A percentile compares a stretch with the other conserved stretches of the same genome.
Conservation (phyloP, 2,113 vertebrate genomes). For the Gasterosteus aculeatus region DNA sequence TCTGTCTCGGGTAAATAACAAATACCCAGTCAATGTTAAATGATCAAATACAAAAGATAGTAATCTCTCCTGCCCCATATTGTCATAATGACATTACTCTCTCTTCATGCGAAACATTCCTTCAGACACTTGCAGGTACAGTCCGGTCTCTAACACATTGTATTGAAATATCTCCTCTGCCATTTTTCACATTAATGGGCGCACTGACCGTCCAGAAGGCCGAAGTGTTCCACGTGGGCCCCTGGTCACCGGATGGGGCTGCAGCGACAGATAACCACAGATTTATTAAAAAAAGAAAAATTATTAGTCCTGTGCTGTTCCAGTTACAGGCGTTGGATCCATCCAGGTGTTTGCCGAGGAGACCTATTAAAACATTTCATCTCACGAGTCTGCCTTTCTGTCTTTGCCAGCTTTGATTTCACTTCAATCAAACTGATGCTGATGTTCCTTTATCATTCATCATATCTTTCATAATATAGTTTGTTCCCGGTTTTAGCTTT, state of each 20-base stretch:
- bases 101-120: not conserved
- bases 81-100: not conserved
- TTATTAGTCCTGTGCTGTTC: conserved; percentile 1
- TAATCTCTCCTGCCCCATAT: not conserved
- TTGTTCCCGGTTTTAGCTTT: too few relatives aligned
- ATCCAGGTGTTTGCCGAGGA: conserved; percentile 8
- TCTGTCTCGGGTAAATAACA: not conserved
- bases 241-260: conserved; percentile 12
- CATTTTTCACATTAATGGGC: conserved; percentile 13
- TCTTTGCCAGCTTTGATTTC: conserved; percentile 1
- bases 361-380: not conserved
- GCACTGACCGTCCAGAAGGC: conserved; percentile 35
- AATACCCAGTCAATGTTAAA: not conserved
- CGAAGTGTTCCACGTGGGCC: conserved; percentile 17
- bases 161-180: not conserved
- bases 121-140: not conserved
- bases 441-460: not conserved
- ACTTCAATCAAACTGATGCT: not conserved
- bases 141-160: not conserved
- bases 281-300: conserved; percentile 6
- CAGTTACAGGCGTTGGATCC: conserved; percentile 1
- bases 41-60: not conserved
- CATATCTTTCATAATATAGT: too few relatives aligned
- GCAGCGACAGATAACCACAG: conserved; percentile 26
- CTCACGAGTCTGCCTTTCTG: not conserved